A percentile compares a stretch with the other conserved stretches of the same genome.
phyloP scores from a whole-genome alignment of 2,113 vertebrate genomes.

The Astur gentilis region DNA sequence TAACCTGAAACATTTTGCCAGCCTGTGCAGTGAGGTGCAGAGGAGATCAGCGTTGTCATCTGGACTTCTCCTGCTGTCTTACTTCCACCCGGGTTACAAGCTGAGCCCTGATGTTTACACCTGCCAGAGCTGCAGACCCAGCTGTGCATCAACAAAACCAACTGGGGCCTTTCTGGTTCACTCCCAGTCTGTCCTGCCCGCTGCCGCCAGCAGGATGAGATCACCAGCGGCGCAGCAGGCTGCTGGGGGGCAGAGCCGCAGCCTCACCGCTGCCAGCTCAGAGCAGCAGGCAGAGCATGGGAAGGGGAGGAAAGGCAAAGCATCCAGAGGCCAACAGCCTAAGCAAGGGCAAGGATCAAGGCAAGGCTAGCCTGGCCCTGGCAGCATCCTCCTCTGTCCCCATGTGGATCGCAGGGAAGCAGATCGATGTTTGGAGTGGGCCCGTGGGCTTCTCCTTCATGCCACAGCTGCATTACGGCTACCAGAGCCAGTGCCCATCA shows the following conservation, averaged over 20 bases:
- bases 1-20: not conserved
- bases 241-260: not conserved
- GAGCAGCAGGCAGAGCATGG: not conserved
- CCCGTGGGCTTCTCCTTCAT: not conserved
- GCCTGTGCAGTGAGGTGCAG: not conserved
- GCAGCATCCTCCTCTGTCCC: not conserved
- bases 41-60: not conserved
- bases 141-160: not conserved
- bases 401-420: fast-evolving
- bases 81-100: not conserved
- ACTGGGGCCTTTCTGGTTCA: not conserved
- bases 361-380: not conserved
- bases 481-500: not conserved
- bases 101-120: not conserved
- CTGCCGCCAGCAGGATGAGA: fast-evolving
- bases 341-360: not conserved
- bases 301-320: not conserved
- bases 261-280: not conserved
- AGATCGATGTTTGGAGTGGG: too few species aligned
- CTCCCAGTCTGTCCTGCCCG: not conserved
- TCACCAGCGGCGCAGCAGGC: not conserved
- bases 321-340: not conserved
- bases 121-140: not conserved
- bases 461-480: fast-evolving
- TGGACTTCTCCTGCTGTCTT: not conserved